phyloP scores from a whole-genome alignment of 2,113 vertebrate genomes.

The Aleadryas rufinucha region DNA sequence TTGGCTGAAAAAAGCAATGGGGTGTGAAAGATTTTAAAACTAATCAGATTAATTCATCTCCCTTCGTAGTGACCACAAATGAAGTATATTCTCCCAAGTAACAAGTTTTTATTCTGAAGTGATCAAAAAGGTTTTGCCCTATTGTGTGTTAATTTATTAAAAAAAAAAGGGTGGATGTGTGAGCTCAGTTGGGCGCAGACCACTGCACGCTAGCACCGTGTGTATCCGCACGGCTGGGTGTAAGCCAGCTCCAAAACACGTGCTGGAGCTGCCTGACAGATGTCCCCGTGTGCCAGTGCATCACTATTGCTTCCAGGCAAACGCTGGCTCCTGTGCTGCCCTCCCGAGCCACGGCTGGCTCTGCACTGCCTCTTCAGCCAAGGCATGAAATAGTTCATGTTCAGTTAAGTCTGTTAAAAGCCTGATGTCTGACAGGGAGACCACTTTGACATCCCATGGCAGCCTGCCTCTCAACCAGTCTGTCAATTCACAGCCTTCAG shows the following conservation, averaged over 20 bases:
- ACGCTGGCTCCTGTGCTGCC: neutral
- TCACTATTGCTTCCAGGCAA: neutral
- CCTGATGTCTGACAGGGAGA: neutral
- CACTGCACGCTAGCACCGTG: rapidly evolving
- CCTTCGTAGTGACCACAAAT: neutral
- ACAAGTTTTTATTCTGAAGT: neutral
- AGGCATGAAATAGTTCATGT: neutral
- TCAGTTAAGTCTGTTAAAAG: neutral
- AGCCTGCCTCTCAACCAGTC: neutral
- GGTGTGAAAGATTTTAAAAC: neutral
- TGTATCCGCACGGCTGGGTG: rapidly evolving
- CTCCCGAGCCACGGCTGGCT: neutral
- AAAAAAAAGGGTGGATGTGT: neutral
- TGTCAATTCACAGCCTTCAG: neutral
- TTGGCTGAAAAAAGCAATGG: neutral
- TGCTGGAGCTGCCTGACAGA: neutral
- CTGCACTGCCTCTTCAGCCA: neutral
- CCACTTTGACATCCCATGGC: neutral
- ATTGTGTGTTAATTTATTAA: neutral
- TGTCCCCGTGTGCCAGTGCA: neutral
- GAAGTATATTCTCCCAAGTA: neutral
- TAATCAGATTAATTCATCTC: neutral
- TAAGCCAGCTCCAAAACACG: neutral
- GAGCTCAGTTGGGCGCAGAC: neutral
- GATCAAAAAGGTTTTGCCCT: neutral